Evolutionary conservation across 2,113 vertebrate genomes (phyloP), one percentile per base, ranked within the genome.

Genomic region (Neogale vison): DNA sequence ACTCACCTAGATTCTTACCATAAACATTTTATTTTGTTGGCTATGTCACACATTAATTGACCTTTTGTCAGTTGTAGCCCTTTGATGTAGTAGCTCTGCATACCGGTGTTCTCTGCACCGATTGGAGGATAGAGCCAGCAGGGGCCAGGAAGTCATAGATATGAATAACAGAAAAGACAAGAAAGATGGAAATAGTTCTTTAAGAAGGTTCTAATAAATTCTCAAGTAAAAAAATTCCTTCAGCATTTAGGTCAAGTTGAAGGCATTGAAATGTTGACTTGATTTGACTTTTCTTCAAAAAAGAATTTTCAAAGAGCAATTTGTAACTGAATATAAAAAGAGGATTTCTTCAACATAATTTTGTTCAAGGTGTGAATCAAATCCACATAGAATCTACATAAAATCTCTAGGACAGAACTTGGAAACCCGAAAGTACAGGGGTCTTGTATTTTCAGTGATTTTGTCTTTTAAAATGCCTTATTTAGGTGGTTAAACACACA

Each of bases 201-300:
- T 95, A n/a, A 96, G 84, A 87, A 79, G 2, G 18, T 88, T 84
- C n/a, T 65, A 47, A 76, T 72, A 93, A 90, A 36, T 94, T 88
- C 63, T 63, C 69, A 79, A 77, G 29, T 21, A 80, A 42, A 92
- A 95, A 72, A 59, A 31, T 89, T 59, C 13, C 26, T 82, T 85
- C 86, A 50, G 29, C 69, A 87, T 65, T 72, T 45, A 90, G 4
- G 15, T 85, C 79, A 31, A 92, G 55, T 87, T 80, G 29, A 87
- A 82, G 36, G 39, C n/a, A 93, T 88, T 8, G 21, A 93, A 80
- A 15, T 59, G 7, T 90, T 94, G 88, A 50, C 47, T 74, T 69
- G n/a, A 72, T 39, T 94, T 59, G 21, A 47, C 36, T 77, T 96
- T 91, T 94, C 59, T 76, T 88, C 26, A 69, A 80, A 89, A 97